These are phyloP conservation scores for Drosophila obscura DNA, from an alignment of 1,140 invertebrate species.

Conservation along the genomic window DNA sequence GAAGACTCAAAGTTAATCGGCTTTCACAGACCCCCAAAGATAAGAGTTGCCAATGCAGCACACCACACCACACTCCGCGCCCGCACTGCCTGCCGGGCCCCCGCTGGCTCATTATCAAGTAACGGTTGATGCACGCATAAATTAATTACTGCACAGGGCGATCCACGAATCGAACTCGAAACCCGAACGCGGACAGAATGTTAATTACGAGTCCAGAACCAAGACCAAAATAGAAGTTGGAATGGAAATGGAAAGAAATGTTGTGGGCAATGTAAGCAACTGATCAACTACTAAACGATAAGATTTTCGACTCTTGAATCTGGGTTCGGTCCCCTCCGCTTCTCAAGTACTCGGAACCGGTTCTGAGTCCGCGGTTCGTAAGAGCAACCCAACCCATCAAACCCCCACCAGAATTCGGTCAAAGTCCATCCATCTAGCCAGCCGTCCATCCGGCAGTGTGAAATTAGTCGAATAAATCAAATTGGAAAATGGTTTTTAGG, in stretches of 20 bases:
- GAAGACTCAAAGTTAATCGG: slow-evolving; percentile 67
- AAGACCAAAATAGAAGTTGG: slow-evolving; percentile 27
- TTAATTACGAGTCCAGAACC: slow-evolving; percentile 32
- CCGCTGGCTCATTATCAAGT: slow-evolving; percentile 64
- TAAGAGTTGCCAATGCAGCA: slow-evolving; percentile 35
- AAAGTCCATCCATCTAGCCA: slow-evolving; percentile 50
- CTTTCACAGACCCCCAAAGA: slow-evolving; percentile 45
- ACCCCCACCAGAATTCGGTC: slow-evolving; percentile 23
- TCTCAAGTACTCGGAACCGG: slow-evolving; percentile 44
- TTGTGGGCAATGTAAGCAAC: slow-evolving; percentile 59
- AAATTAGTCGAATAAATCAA: slow-evolving; percentile 71
- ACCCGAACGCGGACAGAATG: slow-evolving; percentile 24
- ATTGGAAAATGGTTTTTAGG: slow-evolving; percentile 23
- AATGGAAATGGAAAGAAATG: slow-evolving; percentile 52
- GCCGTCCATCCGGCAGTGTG: slow-evolving; percentile 12
- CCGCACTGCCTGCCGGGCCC: not conserved
- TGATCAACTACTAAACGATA: slow-evolving; percentile 64
- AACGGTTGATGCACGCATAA: slow-evolving; percentile 80
- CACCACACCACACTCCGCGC: not conserved
- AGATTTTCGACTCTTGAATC: slow-evolving; percentile 42
- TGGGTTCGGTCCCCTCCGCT: slow-evolving; percentile 5
- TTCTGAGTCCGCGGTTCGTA: slow-evolving; percentile 17
- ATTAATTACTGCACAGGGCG: slow-evolving; percentile 74
- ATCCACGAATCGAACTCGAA: slow-evolving; percentile 32
- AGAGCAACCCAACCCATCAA: slow-evolving; percentile 29